phyloP scores from a whole-genome alignment of 2,797 vertebrate species.

The Sebastes hopkinsi region DNA sequence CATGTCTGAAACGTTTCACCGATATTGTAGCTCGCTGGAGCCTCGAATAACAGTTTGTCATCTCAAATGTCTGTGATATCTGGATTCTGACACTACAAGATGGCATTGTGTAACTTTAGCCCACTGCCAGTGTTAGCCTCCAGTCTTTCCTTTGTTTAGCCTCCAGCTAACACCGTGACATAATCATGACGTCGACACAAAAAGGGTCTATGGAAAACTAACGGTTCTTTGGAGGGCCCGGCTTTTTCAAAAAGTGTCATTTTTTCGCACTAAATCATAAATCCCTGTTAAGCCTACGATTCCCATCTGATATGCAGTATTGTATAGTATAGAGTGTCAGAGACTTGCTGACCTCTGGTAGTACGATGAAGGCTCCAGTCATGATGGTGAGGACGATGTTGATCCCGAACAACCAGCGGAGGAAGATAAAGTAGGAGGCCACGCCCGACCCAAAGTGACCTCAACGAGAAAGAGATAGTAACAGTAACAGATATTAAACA shows the following conservation, averaged over 20 bases:
- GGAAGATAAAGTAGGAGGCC: conserved; percentile 98
- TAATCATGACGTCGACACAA: no score
- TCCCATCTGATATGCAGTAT: background rate
- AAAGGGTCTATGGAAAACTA: background rate
- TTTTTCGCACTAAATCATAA: background rate
- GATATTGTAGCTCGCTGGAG: no score
- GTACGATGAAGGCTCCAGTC: conserved; percentile 95
- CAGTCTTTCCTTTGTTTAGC: no score
- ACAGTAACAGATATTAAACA: background rate
- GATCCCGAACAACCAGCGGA: conserved; percentile 97
- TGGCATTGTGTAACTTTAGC: no score
- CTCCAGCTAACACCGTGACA: no score
- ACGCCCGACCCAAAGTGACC: conserved; percentile 99
- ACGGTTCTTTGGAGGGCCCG: background rate
- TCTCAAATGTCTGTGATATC: no score
- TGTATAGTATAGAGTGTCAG: background rate
- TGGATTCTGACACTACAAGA: no score
- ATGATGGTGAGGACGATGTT: conserved; percentile 95
- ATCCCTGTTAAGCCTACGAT: background rate
- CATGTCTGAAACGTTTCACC: no score
- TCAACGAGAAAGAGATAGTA: conserved; percentile 52
- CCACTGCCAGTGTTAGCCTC: no score
- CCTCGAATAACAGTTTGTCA: no score
- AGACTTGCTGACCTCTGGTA: conserved; percentile 91
- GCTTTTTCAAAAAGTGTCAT: background rate